Evolutionary conservation across 2,888 invertebrate genomes (phyloP).

Genomic region (Microchrysa polita): DNA sequence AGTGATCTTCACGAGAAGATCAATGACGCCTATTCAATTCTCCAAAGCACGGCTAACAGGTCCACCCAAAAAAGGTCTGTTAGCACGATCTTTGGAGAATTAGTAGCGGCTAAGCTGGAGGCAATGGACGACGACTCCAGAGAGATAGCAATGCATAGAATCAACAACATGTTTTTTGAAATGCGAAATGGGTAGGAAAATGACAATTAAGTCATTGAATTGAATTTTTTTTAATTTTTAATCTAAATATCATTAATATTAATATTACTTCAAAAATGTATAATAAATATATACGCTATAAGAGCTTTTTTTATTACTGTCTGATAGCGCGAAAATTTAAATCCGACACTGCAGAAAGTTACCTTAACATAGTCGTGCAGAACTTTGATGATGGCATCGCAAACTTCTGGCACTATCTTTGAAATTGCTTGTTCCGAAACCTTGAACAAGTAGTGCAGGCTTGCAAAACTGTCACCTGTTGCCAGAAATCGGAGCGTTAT

Average conservation of each 20-base stretch:
- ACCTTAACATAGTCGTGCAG: constrained; percentile 28
- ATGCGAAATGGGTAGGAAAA: not conserved
- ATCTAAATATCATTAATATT: too few species aligned
- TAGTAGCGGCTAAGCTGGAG: not conserved
- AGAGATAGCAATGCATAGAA: not conserved
- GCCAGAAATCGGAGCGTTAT: constrained; percentile 21
- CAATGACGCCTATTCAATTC: not conserved
- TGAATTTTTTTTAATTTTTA: not conserved
- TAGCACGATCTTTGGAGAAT: not conserved
- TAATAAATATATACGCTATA: not conserved
- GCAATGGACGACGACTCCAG: too few species aligned
- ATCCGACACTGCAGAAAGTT: constrained; percentile 10
- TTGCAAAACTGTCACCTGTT: constrained; percentile 19
- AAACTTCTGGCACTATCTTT: constrained; percentile 17
- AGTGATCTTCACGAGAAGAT: not conserved
- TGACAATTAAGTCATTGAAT: not conserved
- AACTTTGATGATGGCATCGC: constrained; percentile 3
- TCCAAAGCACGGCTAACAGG: not conserved
- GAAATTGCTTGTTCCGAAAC: constrained; percentile 10
- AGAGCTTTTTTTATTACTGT: not conserved
- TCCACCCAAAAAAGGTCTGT: not conserved
- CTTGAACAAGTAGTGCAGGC: constrained; percentile 17
- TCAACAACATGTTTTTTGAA: not conserved
- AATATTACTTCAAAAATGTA: not conserved
- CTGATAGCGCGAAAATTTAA: too few species aligned